A percentile compares a stretch with the other conserved stretches of the same genome.
These are phyloP conservation scores for Spea multiplicata DNA, from an alignment of 2,113 vertebrate genomes.

Conservation along the genomic window DNA sequence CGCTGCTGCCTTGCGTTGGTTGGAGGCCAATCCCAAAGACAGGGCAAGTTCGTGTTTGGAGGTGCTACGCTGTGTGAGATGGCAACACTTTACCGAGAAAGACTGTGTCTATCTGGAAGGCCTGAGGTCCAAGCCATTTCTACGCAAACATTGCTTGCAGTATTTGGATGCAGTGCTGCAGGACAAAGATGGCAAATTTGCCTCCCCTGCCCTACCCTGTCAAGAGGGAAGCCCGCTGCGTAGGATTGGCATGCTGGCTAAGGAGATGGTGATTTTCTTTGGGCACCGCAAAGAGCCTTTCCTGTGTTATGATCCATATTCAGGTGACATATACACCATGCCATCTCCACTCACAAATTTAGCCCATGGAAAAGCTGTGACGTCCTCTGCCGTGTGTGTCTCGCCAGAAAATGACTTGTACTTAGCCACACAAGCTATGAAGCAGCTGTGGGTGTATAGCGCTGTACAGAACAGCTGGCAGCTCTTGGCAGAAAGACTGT, in stretches of 20 bases:
- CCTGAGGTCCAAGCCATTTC: slow-evolving; percentile 62
- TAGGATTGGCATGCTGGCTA: slow-evolving; percentile 76
- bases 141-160: slow-evolving; percentile 58
- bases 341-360: slow-evolving; percentile 73
- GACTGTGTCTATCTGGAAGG: slow-evolving; percentile 71
- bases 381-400: slow-evolving; percentile 75
- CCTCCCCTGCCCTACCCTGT: slow-evolving; percentile 12
- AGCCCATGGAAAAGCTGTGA: slow-evolving; percentile 75
- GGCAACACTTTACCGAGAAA: slow-evolving; percentile 72
- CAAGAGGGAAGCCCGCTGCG: slow-evolving; percentile 61
- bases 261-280: slow-evolving; percentile 84
- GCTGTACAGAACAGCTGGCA: slow-evolving; percentile 78
- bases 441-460: slow-evolving; percentile 82
- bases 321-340: slow-evolving; percentile 78
- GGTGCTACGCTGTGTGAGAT: slow-evolving; percentile 75
- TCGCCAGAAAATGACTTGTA: slow-evolving; percentile 80
- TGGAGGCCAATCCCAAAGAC: slow-evolving; percentile 68
- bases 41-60: slow-evolving; percentile 62
- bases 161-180: slow-evolving; percentile 59
- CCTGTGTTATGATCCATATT: slow-evolving; percentile 80
- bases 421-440: slow-evolving; percentile 78
- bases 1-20: slow-evolving; percentile 72
- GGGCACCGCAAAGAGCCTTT: slow-evolving; percentile 81
- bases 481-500: slow-evolving; percentile 74
- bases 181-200: slow-evolving; percentile 51